A percentile compares a stretch with the other conserved stretches of the same genome.
Evolutionary conservation across 2,888 invertebrate genomes (phyloP).

Genomic region (Mechanitis messenoides): DNA sequence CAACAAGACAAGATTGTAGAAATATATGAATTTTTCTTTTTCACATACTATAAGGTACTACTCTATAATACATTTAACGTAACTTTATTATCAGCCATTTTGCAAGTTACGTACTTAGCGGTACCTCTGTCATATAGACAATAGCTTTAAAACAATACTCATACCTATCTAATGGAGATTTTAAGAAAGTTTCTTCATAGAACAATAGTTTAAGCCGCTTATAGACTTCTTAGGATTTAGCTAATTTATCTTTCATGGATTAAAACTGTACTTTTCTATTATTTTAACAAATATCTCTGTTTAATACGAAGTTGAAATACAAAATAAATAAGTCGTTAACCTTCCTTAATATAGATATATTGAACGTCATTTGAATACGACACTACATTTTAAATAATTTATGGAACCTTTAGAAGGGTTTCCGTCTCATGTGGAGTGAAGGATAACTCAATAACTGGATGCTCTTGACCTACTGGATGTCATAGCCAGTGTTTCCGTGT

Average conservation of each 20-base stretch:
- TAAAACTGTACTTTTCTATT: slow-evolving; percentile 13
- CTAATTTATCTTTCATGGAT: slow-evolving; percentile 19
- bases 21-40: neutral
- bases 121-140: too few species aligned
- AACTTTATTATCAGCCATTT: too few species aligned
- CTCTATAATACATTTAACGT: too few species aligned
- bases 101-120: too few species aligned
- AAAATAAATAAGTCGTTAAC: slow-evolving; percentile 21
- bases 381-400: slow-evolving; percentile 27
- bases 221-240: neutral
- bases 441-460: slow-evolving; percentile 41
- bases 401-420: slow-evolving; percentile 35
- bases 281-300: neutral
- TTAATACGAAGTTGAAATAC: slow-evolving; percentile 10
- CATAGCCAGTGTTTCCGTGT: neutral
- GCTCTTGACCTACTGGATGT: slow-evolving; percentile 59
- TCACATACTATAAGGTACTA: too few species aligned
- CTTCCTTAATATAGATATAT: slow-evolving; percentile 22
- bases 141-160: too few species aligned
- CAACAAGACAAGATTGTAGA: neutral
- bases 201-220: neutral
- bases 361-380: slow-evolving; percentile 23
- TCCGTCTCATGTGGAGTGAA: slow-evolving; percentile 46
- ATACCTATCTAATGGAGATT: neutral
- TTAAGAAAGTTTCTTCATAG: neutral